phyloP scores from a whole-genome alignment of 2,113 vertebrate species.

The Delphinapterus leucas region DNA sequence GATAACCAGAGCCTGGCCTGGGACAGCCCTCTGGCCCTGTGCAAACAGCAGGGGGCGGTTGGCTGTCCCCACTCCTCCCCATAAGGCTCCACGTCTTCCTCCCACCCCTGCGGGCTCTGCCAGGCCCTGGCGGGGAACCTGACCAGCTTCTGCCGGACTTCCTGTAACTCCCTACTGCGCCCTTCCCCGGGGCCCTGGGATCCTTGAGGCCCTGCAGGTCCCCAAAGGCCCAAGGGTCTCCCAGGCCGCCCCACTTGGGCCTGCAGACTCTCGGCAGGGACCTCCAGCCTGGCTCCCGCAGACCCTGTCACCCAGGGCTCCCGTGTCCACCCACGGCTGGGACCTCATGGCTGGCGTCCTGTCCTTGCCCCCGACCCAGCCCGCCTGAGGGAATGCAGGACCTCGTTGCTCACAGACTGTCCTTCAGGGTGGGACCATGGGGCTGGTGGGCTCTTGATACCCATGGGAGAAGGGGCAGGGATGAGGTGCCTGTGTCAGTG shows the following conservation, averaged over 20 bases:
- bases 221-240: neutral
- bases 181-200: neutral
- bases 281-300: too few relatives aligned
- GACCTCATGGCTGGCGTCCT: neutral
- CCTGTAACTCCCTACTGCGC: neutral
- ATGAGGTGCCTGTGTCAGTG: neutral
- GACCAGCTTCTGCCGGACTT: neutral
- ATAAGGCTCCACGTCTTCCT: rapidly evolving
- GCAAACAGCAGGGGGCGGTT: neutral
- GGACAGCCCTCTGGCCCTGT: neutral
- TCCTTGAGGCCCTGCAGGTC: neutral
- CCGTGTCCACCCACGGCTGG: rapidly evolving
- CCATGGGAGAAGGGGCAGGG: neutral
- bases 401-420: neutral
- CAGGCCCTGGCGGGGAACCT: neutral
- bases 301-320: neutral
- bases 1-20: neutral
- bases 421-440: neutral
- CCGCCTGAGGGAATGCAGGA: neutral
- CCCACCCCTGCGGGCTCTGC: rapidly evolving
- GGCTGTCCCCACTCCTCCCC: neutral
- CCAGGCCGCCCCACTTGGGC: neutral
- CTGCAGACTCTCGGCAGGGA: neutral
- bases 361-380: rapidly evolving
- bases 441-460: neutral